These are phyloP conservation scores for Temnothorax rugatulus DNA, from an alignment of 2,888 invertebrate genomes.

Conservation along the genomic window DNA sequence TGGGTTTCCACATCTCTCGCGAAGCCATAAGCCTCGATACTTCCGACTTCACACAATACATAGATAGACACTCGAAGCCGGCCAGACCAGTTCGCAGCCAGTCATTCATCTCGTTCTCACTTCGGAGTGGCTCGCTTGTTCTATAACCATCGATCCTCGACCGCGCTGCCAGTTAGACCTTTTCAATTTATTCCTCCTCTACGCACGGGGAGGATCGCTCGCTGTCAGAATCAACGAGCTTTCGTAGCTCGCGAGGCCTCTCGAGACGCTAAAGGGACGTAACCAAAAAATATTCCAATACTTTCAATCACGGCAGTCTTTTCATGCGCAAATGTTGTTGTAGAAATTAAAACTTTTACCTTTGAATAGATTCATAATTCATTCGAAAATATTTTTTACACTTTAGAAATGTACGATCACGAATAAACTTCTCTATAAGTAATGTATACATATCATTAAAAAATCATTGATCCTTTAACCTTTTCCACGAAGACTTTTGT, in stretches of 20 bases:
- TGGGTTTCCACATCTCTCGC: constrained; percentile 16
- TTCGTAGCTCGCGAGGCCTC: constrained; percentile 37
- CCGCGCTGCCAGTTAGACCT: constrained; percentile 47
- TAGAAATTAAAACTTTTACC: constrained; percentile 21
- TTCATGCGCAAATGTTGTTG: constrained; percentile 20
- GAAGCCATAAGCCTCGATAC: constrained; percentile 28
- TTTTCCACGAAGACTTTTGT: background rate
- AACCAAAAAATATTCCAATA: constrained; percentile 34
- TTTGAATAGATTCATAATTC: constrained; percentile 3
- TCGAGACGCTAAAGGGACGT: constrained; percentile 27
- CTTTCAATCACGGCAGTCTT: constrained; percentile 9
- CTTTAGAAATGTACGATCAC: background rate
- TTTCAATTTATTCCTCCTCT: constrained; percentile 60
- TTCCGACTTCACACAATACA: constrained; percentile 43
- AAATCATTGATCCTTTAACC: background rate
- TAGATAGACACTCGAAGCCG: constrained; percentile 42
- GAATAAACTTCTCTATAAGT: background rate
- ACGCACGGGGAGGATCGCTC: constrained; percentile 51
- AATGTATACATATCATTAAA: background rate
- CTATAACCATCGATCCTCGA: constrained; percentile 47
- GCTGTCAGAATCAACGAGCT: constrained; percentile 50
- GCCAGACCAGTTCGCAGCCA: constrained; percentile 56
- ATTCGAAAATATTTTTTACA: background rate
- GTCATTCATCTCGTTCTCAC: constrained; percentile 63
- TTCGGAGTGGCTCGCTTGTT: constrained; percentile 42